A percentile compares a stretch with the other conserved stretches of the same genome.
These are phyloP conservation scores for Callaeas wilsoni DNA, from an alignment of 2,113 vertebrate genomes.

Conservation along the genomic window DNA sequence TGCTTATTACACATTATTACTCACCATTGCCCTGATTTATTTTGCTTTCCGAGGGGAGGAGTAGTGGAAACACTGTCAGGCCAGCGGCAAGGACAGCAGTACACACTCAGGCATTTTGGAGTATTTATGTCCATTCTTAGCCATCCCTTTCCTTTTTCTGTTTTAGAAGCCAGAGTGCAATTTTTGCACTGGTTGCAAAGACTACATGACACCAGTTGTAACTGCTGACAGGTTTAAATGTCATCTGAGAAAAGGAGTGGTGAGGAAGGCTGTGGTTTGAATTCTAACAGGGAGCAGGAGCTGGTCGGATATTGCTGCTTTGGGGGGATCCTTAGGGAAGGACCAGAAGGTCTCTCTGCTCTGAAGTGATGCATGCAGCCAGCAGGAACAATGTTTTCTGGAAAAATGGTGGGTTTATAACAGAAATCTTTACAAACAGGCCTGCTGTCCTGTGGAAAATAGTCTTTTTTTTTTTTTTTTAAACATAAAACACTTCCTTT, in stretches of 20 bases:
- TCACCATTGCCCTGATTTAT: neutral
- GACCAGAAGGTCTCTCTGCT: neutral
- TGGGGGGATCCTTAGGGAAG: neutral
- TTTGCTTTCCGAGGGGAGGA: neutral
- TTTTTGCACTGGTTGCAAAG: constrained; percentile 4
- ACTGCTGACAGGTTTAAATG: constrained; percentile 23
- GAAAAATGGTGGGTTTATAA: neutral
- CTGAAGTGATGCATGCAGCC: neutral
- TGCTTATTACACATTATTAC: neutral
- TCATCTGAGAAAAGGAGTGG: neutral
- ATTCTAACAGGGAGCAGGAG: neutral
- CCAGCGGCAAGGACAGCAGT: neutral
- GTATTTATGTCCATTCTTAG: neutral
- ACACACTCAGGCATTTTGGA: neutral
- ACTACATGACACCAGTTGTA: neutral
- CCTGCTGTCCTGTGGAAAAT: neutral
- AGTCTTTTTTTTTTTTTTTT: neutral
- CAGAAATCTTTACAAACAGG: neutral
- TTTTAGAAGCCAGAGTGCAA: neutral
- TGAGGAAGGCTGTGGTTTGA: neutral
- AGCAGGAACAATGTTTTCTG: neutral
- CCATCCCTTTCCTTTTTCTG: neutral
- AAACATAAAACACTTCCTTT: neutral
- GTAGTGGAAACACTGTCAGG: neutral
- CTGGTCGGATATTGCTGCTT: neutral